Conservation (phyloP, 2,888 invertebrate genomes). For the Agrotis exclamationis region DNA sequence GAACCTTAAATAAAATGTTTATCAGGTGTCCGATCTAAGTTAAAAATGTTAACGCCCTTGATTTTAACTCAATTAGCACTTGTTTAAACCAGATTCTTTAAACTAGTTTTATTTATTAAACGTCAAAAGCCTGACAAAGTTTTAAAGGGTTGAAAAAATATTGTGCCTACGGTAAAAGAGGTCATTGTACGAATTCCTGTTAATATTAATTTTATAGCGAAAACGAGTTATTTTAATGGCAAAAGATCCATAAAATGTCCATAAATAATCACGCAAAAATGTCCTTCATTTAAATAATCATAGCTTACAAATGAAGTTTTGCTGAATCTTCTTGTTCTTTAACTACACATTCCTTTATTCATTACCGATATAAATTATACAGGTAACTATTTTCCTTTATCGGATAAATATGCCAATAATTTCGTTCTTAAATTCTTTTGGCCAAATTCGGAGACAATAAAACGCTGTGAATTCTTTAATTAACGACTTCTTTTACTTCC, state of each 20-base stretch:
- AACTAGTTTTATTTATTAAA: no score
- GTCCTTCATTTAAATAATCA: slow-evolving; percentile 19
- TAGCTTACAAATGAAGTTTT: slow-evolving; percentile 6
- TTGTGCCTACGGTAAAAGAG: background rate
- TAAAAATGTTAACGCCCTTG: slow-evolving; percentile 3
- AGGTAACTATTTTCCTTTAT: background rate
- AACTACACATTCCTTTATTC: slow-evolving; percentile 23
- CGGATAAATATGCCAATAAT: slow-evolving; percentile 15
- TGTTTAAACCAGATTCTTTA: background rate
- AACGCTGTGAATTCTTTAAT: background rate
- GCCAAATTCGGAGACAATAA: slow-evolving; percentile 13
- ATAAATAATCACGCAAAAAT: slow-evolving; percentile 2
- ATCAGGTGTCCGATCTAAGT: background rate
- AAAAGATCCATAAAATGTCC: background rate
- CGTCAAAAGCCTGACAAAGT: background rate
- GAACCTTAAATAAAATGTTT: background rate
- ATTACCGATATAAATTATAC: slow-evolving; percentile 5
- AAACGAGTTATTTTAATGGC: background rate
- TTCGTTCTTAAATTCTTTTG: slow-evolving; percentile 9
- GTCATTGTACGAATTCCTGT: background rate
- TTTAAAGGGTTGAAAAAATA: background rate
- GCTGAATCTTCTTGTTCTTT: slow-evolving; percentile 31
- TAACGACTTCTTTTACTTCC: background rate
- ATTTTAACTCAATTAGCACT: background rate
- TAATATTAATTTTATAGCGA: background rate